Percentiles rank a stretch among this genome's conserved stretches.
These are phyloP conservation scores for Cyaniris semiargus DNA, from an alignment of 2,888 invertebrate genomes.

Conservation along the genomic window DNA sequence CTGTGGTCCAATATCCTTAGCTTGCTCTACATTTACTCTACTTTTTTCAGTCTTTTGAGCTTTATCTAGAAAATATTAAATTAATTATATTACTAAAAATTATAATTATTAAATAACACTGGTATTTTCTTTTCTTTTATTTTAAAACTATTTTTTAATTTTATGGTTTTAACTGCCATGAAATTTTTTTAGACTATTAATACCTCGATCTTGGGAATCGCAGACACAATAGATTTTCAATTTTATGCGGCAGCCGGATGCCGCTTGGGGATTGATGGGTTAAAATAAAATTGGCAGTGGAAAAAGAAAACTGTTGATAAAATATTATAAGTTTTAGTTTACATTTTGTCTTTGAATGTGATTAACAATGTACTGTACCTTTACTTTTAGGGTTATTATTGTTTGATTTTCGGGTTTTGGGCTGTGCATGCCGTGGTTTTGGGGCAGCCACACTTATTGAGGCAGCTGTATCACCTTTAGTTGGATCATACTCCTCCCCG, in stretches of 20 bases:
- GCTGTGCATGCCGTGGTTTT: constrained; percentile 61
- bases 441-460: constrained; percentile 70
- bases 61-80: constrained; percentile 56
- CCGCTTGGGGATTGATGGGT: too few species aligned
- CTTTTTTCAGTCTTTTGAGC: constrained; percentile 77
- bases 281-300: too few species aligned
- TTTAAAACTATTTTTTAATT: too few species aligned
- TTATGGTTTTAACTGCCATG: too few species aligned
- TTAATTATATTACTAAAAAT: not conserved
- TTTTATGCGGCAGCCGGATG: too few species aligned
- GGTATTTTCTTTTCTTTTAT: too few species aligned
- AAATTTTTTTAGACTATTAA: too few species aligned
- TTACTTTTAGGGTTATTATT: constrained; percentile 63
- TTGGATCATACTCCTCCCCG: constrained; percentile 74
- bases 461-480: constrained; percentile 64
- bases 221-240: too few species aligned
- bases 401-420: constrained; percentile 61
- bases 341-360: not conserved
- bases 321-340: not conserved
- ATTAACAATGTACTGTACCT: constrained; percentile 42
- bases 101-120: not conserved
- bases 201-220: too few species aligned
- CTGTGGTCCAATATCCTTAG: constrained; percentile 63
- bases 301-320: too few species aligned
- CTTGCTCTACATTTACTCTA: constrained; percentile 65